Conservation (phyloP, 2,888 invertebrate species). For the Poecilus cupreus region DNA sequence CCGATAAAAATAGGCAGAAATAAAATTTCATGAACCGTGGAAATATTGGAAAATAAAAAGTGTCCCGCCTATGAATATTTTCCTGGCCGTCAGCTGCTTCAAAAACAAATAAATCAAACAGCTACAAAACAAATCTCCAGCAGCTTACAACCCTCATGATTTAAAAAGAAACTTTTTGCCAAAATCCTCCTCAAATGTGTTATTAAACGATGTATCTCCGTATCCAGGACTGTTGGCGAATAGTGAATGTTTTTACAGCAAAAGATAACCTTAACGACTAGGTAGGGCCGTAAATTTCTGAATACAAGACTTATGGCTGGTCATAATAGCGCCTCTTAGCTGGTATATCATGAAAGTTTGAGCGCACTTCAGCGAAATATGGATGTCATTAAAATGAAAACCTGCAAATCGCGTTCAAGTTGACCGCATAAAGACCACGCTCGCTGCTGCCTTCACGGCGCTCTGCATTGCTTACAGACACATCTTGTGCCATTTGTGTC, state of each 20-base stretch:
- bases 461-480: neutral
- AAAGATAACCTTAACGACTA: constrained; percentile 54
- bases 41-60: too few relatives aligned
- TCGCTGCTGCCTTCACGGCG: neutral
- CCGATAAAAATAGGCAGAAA: too few relatives aligned
- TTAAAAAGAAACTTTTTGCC: constrained; percentile 29
- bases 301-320: constrained; percentile 55
- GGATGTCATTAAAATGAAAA: constrained; percentile 56
- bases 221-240: neutral
- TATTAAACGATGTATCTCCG: constrained; percentile 18
- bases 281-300: constrained; percentile 49
- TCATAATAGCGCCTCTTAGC: constrained; percentile 50
- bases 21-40: too few relatives aligned
- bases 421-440: constrained; percentile 28
- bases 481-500: neutral
- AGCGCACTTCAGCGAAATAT: constrained; percentile 53
- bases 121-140: neutral
- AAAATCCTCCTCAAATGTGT: constrained; percentile 8
- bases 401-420: constrained; percentile 37
- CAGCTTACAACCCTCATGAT: neutral
- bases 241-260: constrained; percentile 42
- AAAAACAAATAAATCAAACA: constrained; percentile 25
- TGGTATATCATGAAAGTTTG: constrained; percentile 56
- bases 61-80: neutral
- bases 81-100: neutral